Evolutionary conservation across 2,888 invertebrate genomes (phyloP), one percentile per base, ranked within the genome.

Genomic region (Uloborus plumipes): DNA sequence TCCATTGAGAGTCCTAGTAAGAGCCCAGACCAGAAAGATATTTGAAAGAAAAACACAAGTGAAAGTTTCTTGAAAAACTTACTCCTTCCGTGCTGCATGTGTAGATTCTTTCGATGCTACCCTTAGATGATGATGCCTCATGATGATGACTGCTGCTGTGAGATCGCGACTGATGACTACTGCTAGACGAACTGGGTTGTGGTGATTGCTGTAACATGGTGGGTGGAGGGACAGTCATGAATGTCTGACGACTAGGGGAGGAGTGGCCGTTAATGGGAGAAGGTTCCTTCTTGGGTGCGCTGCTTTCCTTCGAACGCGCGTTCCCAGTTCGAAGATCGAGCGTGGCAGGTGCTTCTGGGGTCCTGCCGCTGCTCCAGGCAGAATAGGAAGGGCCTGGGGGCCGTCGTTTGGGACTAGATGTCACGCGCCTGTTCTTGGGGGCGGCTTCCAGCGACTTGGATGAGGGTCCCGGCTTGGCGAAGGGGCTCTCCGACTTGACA

Each of bases 151-250:
- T 4, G 18, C 20, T 39, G 58, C 58, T 55, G 6, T 58, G 55
- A 39, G 69, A 55, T 50, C 61, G 59, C 22, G 47, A 55, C 22
- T 49, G 71, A 49, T 49, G 71, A 47, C 47, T 16, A 47, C n/a
- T 65, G n/a, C 49, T 61, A 31, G 65, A 20, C n/a, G 55, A n/a
- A 50, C n/a, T 18, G 20, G 61, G n/a, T 50, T 61, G 58, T 26
- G 47, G 71, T n/a, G 71, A 71, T 26, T 58, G 71, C 58, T 72
- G 71, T 9, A 71, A 61, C 4, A 53, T 66, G 15, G 71, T 79
- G n/a, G 78, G 66, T n/a, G 78, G 78, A 39, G 71, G 71, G 9
- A 66, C 66, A 6, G 65, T 51, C 71, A 65, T 65, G 20, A 79
- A 61, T 64, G 20, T 49, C 20, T 39, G 64, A 64, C 64, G 18